Evolutionary conservation across 2,888 invertebrate species (phyloP), one percentile per base, ranked within the genome.

Genomic region (Amorpha juglandis): DNA sequence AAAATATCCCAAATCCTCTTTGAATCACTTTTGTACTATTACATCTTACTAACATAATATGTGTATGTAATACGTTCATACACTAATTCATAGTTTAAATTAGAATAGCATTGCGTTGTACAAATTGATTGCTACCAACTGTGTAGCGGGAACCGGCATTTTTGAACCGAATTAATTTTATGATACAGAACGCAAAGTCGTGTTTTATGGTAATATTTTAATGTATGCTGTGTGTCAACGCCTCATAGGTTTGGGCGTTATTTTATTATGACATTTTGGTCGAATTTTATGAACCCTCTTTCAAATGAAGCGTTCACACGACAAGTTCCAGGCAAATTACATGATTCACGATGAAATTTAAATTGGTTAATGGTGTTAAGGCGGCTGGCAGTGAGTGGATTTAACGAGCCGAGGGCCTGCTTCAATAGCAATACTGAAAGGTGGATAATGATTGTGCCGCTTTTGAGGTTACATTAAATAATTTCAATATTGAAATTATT

Each of bases 361-460:
- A 58, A 58, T 58, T 58, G 58, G 42, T 42, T 58, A 42, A 58
- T 58, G 58, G 38, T 19, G 38, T 42, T 58, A 58, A 58, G 35
- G 35, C 55, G 12, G 42, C 19, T 42, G 42, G 58, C 58, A 58
- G 58, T 58, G 58, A 58, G 58, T 58, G 58, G 58, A 58, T 58
- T 58, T 19, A 38, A 52, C 27, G 35, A 55, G 38, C 35, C 35
- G 11, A 58, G 12, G 42, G 58, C 12, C 58, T 58, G 58, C 38
- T 19, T 58, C 21, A 42, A 42, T 19, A 12, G 38, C 12, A 21
- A 9, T 33, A 35, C 27, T 8, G 33, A 16, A 16, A 35, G 3
- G 16, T 12, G 6, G 42, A 58, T 58, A 19, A 12, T 58, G 42
- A 42, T 58, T 38, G 38, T 42, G 38, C 38, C 16, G 42, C 11